A percentile compares a stretch with the other conserved stretches of the same genome.
phyloP scores from a whole-genome alignment of 1,140 invertebrate genomes.

The Hyphantria cunea region DNA sequence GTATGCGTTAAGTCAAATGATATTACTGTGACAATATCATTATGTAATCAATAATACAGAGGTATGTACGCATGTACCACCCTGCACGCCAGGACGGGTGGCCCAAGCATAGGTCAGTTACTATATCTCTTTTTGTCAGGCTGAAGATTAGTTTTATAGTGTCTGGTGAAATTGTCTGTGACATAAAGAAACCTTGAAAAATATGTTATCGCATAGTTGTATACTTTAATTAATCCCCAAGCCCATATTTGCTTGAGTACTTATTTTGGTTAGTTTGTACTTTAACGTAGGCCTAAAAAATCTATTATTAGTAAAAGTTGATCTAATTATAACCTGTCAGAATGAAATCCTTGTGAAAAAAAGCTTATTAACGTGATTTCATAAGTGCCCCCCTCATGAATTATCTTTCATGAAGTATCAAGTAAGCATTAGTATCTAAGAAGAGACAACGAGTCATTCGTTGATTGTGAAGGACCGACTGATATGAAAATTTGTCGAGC shows the following conservation, averaged over 20 bases:
- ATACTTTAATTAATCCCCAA: too few relatives aligned
- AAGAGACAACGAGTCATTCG: conserved; percentile 59
- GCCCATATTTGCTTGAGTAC: too few relatives aligned
- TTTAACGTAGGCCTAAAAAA: too few relatives aligned
- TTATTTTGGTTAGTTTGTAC: too few relatives aligned
- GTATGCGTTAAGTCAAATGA: conserved; percentile 48
- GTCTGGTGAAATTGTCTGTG: conserved; percentile 19
- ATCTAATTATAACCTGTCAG: too few relatives aligned
- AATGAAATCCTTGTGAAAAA: too few relatives aligned
- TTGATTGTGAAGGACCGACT: conserved; percentile 62
- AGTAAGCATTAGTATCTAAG: conserved; percentile 63
- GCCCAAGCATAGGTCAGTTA: conserved; percentile 63
- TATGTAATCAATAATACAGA: conserved; percentile 49
- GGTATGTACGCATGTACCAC: conserved; percentile 45
- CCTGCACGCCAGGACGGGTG: conserved; percentile 35
- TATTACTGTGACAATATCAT: conserved; percentile 55
- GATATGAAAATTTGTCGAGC: conserved; percentile 78
- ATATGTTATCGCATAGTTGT: too few relatives aligned
- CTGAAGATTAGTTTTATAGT: conserved; percentile 17
- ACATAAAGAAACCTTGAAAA: too few relatives aligned
- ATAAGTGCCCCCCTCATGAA: conserved; percentile 24
- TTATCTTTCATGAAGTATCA: conserved; percentile 51
- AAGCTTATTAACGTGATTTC: conserved; percentile 39
- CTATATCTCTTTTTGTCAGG: conserved; percentile 31
- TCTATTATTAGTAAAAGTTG: too few relatives aligned